phyloP scores from a whole-genome alignment of 2,113 vertebrate species.

The Paracanthobrama guichenoti region DNA sequence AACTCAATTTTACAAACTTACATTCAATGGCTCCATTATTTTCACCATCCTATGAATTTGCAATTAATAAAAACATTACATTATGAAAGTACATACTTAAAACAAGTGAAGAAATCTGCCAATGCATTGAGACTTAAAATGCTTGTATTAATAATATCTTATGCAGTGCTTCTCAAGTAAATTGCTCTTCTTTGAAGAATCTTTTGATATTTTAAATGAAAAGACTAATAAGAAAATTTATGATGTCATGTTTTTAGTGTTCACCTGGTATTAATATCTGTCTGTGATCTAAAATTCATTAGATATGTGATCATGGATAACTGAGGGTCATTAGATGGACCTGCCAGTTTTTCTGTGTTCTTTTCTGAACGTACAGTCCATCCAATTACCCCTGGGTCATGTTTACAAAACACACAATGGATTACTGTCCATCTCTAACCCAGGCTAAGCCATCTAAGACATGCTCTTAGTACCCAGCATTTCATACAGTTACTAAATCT shows the following conservation, averaged over 20 bases:
- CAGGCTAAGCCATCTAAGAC: constrained; percentile 12
- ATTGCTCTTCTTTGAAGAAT: neutral
- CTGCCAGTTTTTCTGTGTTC: neutral
- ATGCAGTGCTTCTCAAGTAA: neutral
- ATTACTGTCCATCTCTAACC: constrained; percentile 18
- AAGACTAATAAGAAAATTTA: neutral
- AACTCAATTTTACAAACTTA: neutral
- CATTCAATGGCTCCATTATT: neutral
- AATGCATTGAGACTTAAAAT: neutral
- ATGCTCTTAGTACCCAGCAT: neutral
- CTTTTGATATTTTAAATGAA: neutral
- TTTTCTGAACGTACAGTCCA: constrained; percentile 12
- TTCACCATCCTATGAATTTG: neutral
- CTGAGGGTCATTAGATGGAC: neutral
- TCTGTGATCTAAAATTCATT: neutral
- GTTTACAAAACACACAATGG: constrained; percentile 41
- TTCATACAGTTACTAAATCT: neutral
- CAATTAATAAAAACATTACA: neutral
- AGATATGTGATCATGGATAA: neutral
- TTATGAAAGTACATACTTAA: neutral
- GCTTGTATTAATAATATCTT: neutral
- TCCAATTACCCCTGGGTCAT: constrained; percentile 25
- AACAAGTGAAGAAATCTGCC: neutral
- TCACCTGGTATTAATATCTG: neutral
- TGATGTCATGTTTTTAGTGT: neutral